These are phyloP conservation scores for Chloebia gouldiae DNA, from an alignment of 2,113 vertebrate genomes.

Conservation along the genomic window DNA sequence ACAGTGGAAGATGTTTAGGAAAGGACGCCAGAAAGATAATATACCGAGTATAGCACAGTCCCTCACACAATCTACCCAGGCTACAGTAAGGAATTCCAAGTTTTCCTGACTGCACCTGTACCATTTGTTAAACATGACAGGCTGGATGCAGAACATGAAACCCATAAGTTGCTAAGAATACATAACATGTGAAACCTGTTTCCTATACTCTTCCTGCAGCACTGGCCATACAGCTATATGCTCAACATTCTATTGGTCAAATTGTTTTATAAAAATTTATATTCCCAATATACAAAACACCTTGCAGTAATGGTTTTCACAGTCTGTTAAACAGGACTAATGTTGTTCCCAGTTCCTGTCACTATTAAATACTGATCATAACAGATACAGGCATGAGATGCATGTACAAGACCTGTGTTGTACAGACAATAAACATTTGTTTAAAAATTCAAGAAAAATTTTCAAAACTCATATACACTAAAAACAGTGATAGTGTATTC, in stretches of 20 bases:
- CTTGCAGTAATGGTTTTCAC: background rate
- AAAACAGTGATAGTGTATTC: background rate
- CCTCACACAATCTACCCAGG: background rate
- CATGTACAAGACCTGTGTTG: background rate
- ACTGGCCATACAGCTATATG: background rate
- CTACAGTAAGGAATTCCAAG: background rate
- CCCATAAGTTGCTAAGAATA: background rate
- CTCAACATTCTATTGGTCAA: background rate
- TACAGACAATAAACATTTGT: background rate
- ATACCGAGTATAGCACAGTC: accelerated
- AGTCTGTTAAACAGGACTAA: background rate
- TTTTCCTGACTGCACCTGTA: background rate
- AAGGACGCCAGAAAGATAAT: background rate
- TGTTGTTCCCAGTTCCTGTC: background rate
- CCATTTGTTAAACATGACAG: background rate
- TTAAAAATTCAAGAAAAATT: background rate
- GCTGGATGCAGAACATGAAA: background rate
- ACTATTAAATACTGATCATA: background rate
- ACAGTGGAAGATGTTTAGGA: background rate
- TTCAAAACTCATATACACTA: background rate
- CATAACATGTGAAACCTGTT: accelerated
- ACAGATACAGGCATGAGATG: background rate
- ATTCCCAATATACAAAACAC: background rate
- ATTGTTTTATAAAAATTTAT: background rate
- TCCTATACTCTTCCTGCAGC: background rate